Percentiles rank a stretch among this genome's conserved stretches.
phyloP scores from a whole-genome alignment of 2,797 vertebrate species.

The Merluccius polli region DNA sequence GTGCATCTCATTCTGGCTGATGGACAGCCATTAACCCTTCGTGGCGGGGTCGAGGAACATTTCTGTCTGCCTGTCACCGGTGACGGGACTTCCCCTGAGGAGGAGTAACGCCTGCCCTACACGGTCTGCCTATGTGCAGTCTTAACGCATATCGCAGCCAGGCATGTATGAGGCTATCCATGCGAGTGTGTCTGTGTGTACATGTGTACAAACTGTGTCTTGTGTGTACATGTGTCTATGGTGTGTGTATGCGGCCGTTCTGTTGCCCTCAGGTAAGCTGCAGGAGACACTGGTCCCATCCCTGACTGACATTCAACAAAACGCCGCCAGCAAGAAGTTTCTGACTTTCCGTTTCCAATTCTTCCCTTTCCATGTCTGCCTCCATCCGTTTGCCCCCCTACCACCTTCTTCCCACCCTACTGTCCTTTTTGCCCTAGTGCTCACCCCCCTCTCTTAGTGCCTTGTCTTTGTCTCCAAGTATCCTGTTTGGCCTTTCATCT shows the following conservation, averaged over 20 bases:
- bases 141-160: slow-evolving; percentile 43
- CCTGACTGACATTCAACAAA: slow-evolving; percentile 63
- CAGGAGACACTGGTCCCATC: slow-evolving; percentile 58
- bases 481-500: neutral
- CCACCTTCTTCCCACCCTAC: neutral
- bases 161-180: slow-evolving; percentile 3
- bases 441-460: neutral
- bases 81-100: slow-evolving; percentile 60
- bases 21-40: slow-evolving; percentile 73
- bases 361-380: slow-evolving; percentile 6
- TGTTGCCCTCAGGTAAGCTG: slow-evolving; percentile 55
- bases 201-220: slow-evolving; percentile 24
- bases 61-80: slow-evolving; percentile 72
- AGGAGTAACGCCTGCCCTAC: slow-evolving; percentile 68
- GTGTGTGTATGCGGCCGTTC: slow-evolving; percentile 32
- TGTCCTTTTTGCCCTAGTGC: neutral
- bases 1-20: slow-evolving; percentile 58
- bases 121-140: slow-evolving; percentile 59
- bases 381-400: neutral
- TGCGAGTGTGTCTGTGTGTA: slow-evolving; percentile 27
- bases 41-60: slow-evolving; percentile 67
- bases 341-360: slow-evolving; percentile 17
- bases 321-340: slow-evolving; percentile 34
- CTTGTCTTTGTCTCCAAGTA: neutral
- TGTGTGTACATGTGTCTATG: slow-evolving; percentile 15